Conservation (phyloP, 2,797 vertebrate genomes). For the Pogonophryne albipinna region DNA sequence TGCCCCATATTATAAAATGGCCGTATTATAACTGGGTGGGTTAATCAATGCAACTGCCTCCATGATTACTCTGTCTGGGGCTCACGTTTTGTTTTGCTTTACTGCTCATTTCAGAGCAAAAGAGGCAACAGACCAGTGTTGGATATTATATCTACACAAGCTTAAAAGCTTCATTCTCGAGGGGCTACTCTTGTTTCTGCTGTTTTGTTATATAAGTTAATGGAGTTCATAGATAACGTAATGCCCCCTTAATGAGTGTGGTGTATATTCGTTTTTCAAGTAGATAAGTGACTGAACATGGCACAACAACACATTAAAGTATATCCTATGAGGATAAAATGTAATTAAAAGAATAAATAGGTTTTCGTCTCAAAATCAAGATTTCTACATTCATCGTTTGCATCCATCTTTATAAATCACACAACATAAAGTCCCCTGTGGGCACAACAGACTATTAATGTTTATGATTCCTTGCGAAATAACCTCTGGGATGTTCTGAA, state of each 20-base stretch:
- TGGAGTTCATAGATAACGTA: constrained; percentile 43
- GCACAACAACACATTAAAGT: constrained; percentile 1
- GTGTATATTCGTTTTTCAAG: constrained; percentile 19
- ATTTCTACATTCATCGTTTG: not conserved
- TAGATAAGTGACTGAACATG: constrained; percentile 14
- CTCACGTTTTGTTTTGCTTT: constrained; percentile 25
- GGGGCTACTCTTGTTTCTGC: constrained; percentile 1
- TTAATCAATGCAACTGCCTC: constrained; percentile 37
- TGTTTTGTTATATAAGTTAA: constrained; percentile 36
- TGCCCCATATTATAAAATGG: constrained; percentile 22
- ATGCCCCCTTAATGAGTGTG: constrained; percentile 11
- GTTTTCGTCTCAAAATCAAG: not conserved
- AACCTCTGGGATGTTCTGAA: constrained; percentile 22
- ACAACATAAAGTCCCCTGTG: constrained; percentile 3
- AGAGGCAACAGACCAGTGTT: constrained; percentile 19
- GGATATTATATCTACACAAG: constrained; percentile 25
- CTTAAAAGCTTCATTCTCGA: constrained; percentile 23
- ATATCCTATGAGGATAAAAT: not conserved
- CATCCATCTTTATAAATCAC: not conserved
- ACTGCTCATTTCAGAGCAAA: constrained; percentile 8
- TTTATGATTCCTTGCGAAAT: not conserved
- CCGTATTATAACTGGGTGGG: constrained; percentile 21
- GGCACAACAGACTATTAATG: constrained; percentile 14
- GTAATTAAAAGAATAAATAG: not conserved
- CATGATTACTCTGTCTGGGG: constrained; percentile 32